Conservation (phyloP, 1,140 invertebrate species). For the Trypoxylus dichotomus region DNA sequence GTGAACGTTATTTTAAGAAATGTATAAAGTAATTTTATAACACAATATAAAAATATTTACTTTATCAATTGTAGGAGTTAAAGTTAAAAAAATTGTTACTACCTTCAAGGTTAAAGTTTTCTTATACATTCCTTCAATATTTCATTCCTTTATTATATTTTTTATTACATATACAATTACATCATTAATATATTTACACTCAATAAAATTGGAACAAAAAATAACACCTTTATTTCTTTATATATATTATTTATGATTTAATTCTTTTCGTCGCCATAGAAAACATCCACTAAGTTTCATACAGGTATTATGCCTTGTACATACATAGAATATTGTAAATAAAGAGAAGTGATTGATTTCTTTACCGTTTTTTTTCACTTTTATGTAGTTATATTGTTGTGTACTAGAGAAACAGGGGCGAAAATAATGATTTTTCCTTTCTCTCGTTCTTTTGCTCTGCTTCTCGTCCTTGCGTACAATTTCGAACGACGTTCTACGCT, state of each 20-base stretch:
- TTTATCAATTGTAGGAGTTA: no score
- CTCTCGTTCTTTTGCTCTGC: background rate
- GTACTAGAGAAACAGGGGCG: background rate
- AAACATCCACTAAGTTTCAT: background rate
- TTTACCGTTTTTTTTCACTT: no score
- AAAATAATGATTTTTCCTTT: background rate
- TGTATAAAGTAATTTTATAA: no score
- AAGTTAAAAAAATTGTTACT: no score
- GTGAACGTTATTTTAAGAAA: no score
- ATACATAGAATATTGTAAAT: background rate
- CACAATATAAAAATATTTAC: no score
- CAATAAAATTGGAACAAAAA: background rate
- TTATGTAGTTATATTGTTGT: background rate
- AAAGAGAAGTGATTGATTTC: background rate
- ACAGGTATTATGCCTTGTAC: background rate
- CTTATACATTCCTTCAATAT: background rate
- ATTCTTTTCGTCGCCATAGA: background rate
- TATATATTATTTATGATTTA: background rate
- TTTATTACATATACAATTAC: background rate
- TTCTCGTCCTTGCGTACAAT: background rate
- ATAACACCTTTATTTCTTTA: background rate
- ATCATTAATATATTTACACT: constrained; percentile 9
- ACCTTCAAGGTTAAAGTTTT: no score
- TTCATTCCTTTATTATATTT: background rate
- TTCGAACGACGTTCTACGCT: background rate